Evolutionary conservation across 2,113 vertebrate genomes (phyloP).

Genomic region (Tamias sibiricus): DNA sequence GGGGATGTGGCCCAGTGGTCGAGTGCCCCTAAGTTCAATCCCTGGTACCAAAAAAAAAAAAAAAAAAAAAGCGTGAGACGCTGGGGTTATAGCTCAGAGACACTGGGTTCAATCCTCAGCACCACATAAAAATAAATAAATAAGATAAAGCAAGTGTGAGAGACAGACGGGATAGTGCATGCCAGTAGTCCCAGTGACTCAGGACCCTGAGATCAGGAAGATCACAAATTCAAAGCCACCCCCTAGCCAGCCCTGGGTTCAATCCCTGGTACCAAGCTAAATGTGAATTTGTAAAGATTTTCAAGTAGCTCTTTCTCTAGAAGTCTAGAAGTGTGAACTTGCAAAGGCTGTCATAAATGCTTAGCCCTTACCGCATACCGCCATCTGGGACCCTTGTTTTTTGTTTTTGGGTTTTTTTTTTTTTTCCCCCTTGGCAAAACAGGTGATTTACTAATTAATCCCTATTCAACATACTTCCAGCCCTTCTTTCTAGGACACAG

Average conservation of each 20-base stretch:
- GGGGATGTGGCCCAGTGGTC: neutral
- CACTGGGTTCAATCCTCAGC: no score
- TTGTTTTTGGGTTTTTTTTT: neutral
- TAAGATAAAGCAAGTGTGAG: no score
- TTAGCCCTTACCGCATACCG: neutral
- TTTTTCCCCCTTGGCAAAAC: neutral
- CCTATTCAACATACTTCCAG: neutral
- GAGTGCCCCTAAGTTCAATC: neutral
- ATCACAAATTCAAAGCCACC: no score
- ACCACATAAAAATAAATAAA: no score
- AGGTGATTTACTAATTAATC: slow-evolving; percentile 42
- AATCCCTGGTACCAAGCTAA: no score
- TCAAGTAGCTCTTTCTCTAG: neutral
- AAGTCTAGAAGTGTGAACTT: neutral
- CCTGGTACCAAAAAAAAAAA: no score
- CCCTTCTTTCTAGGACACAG: neutral
- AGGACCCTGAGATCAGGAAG: no score
- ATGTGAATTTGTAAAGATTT: slow-evolving; percentile 11
- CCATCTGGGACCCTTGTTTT: neutral
- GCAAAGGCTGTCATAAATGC: neutral
- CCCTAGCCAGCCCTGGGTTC: no score
- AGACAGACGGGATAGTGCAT: no score
- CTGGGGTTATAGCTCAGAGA: no score
- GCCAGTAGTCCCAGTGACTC: no score
- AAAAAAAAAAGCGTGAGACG: no score